Evolutionary conservation across 2,113 vertebrate genomes (phyloP), one percentile per base, ranked within the genome.

Genomic region (Bujurquina vittata): DNA sequence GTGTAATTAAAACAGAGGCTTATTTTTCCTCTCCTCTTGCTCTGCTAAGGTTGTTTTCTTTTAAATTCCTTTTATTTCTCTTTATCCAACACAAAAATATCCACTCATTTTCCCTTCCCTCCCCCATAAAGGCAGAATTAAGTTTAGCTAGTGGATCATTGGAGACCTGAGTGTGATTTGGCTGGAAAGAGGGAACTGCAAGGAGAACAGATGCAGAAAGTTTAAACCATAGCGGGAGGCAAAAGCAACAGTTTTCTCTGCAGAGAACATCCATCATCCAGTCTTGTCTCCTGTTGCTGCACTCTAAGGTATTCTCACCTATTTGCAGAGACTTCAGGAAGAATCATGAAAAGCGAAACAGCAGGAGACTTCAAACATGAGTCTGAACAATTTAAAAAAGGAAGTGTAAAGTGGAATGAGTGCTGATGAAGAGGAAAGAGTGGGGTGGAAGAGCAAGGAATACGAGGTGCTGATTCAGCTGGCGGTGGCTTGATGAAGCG

Each of bases 1-100:
- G 20, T 43, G 62, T 79, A 84, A 90, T 89, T 87, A 90, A 88
- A 89, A 72, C 46, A 59, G 35, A 20, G 59, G 26, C 31, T 69
- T 85, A 59, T 72, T 58, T 43, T 84, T 80, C n/a, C 2, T 40
- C 77, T 29, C 2, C 55, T 76, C 37, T 43, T 46, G 10, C 52
- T n/a, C 62, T 17, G n/a, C 12, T 81, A 49, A 1, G 1, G 40
- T 67, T 81, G 33, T n/a, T 58, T 65, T 74, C 57, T 29, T 31
- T 31, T 31, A 46, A 11, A 76, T 52, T 52, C 31, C 11, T 69
- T 29, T 72, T 20, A 67, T 65, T 33, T 80, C 33, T 69, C 57
- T 78, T 86, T 49, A 67, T 77, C 55, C 49, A 80, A 4, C 59
- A 57, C 35, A 5, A 1, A 82, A 65, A 79, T 55, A 35, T 62